Base-by-base conservation (phyloP, 1,140 invertebrate genomes). In the Chrysopa pallens region DNA sequence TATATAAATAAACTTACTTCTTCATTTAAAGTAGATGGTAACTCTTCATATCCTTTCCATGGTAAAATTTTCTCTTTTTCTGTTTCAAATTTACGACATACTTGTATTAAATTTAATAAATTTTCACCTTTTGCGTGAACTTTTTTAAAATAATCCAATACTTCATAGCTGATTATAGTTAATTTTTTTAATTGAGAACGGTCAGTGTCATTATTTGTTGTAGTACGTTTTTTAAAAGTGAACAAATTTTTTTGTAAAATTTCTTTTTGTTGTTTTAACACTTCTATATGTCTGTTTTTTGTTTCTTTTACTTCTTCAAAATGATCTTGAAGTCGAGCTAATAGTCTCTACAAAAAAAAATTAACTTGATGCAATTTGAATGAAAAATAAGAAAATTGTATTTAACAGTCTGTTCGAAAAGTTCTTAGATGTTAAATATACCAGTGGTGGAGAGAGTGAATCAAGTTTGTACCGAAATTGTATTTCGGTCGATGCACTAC, bases 21-120 rank as follows among this genome's bases (percentile, higher is more conserved):
- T 23, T 23, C 17, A 23, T 23, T 23, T 23, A 5, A 23, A 23
- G 17, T 23, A 5, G 17, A 23, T 23, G 17, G 5, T 23, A 23
- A 5, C 17, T 23, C 2, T 23, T 11, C n/a, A 33, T 33, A 33
- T 33, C 31, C 31, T 11, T 33, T 33, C 31, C 31, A 33, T 33
- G 31, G 31, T 11, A 11, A 4, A 6, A 33, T 33, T 42, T 46
- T 45, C 38, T 56, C 56, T 28, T 50, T 43, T 36, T 50, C 43
- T 6, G 56, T 58, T 48, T 58, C 56, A 36, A 50, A 53, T 42
- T 53, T 56, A 40, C 46, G 39, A 38, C 56, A 58, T 14, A 50
- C 48, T 36, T 40, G 38, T 29, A 47, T 42, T 12, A 58, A 40
- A 35, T 44, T 42, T 12, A 51, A 35, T 17, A 58, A 35, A 28